Evolutionary conservation across 2,888 invertebrate genomes (phyloP).

Genomic region (Sinodicranocentrus sp.): DNA sequence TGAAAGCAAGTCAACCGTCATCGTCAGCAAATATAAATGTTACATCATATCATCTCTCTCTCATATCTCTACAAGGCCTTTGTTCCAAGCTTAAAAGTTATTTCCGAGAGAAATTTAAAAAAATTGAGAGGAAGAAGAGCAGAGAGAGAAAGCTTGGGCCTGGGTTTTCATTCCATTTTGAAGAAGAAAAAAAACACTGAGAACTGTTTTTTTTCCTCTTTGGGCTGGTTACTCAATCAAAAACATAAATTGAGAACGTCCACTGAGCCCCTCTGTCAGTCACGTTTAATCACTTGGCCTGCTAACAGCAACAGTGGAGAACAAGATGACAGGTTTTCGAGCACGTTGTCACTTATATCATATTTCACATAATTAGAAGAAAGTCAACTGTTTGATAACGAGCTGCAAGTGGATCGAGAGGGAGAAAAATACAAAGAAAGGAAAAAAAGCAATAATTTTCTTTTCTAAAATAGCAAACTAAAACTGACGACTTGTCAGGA

Average conservation of each 20-base stretch:
- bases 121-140: conserved; percentile 1
- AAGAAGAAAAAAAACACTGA: not conserved
- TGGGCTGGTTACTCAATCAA: conserved; percentile 67
- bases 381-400: too few relatives aligned
- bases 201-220: not conserved
- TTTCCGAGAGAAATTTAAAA: conserved; percentile 23
- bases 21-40: conserved; percentile 65
- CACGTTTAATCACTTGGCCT: conserved; percentile 64
- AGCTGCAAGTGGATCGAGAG: too few relatives aligned
- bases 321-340: not conserved
- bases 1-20: conserved; percentile 67
- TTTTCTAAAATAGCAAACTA: too few relatives aligned
- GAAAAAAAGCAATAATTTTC: too few relatives aligned
- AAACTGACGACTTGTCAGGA: too few relatives aligned
- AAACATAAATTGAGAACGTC: conserved; percentile 66
- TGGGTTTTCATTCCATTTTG: not conserved
- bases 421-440: too few relatives aligned
- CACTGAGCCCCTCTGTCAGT: conserved; percentile 65
- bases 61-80: conserved; percentile 10
- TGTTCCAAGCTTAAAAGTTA: not conserved
- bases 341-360: too few relatives aligned
- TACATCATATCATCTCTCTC: conserved; percentile 54
- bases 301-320: conserved; percentile 52
- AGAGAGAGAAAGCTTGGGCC: conserved; percentile 18
- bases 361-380: too few relatives aligned